Evolutionary conservation across 2,113 vertebrate species (phyloP).

Genomic region (Mesocricetus auratus): DNA sequence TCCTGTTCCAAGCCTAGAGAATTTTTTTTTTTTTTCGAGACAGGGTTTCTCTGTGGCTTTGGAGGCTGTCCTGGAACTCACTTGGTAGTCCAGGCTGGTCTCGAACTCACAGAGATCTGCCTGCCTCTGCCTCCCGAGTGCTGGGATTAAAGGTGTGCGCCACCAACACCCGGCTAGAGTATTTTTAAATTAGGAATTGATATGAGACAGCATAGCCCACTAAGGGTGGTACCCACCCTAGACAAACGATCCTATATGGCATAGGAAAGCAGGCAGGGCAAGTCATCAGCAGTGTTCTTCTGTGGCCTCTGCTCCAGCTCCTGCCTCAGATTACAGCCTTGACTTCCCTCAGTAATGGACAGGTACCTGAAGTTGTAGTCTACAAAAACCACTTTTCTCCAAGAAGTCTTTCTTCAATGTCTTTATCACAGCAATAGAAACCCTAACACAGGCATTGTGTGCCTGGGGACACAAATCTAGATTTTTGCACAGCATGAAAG

Average conservation of each 20-base stretch:
- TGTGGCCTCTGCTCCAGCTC: not conserved
- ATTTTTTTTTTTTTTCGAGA: no score
- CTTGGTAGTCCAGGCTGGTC: no score
- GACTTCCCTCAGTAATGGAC: not conserved
- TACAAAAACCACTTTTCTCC: not conserved
- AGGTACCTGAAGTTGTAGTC: not conserved
- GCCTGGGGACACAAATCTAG: not conserved
- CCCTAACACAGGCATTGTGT: not conserved
- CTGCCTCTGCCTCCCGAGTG: no score
- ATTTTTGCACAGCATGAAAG: not conserved
- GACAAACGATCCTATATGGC: not conserved
- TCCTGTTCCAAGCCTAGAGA: not conserved
- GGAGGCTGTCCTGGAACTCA: no score
- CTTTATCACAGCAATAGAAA: not conserved
- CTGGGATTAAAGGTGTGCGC: no score
- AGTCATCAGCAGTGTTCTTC: not conserved
- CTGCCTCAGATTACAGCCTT: not conserved
- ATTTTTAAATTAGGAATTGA: not conserved
- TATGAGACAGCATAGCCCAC: not conserved
- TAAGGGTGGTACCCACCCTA: not conserved
- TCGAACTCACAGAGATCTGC: no score
- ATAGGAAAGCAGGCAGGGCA: not conserved
- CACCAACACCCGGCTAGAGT: no score
- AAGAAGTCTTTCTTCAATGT: not conserved
- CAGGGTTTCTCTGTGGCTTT: no score